These are phyloP conservation scores for Ochotona curzoniae DNA, from an alignment of 2,113 vertebrate species.

Conservation along the genomic window DNA sequence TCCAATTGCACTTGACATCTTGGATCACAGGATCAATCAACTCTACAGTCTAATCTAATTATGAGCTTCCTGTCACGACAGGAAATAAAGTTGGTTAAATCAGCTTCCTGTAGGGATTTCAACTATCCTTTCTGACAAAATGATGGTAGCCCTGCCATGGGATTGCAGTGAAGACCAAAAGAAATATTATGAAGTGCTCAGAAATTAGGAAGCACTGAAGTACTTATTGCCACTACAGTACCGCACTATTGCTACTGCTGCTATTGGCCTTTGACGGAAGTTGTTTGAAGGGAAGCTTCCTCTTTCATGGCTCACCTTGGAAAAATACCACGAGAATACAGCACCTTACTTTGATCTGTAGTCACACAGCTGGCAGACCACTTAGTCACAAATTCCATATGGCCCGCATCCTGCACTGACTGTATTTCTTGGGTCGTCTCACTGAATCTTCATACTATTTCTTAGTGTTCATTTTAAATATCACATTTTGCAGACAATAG, in stretches of 20 bases:
- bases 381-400: not conserved
- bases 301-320: not conserved
- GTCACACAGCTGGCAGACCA: not conserved
- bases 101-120: conserved; percentile 7
- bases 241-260: not conserved
- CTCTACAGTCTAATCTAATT: not conserved
- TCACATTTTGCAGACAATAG: not conserved
- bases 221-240: not conserved
- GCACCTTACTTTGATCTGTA: not conserved
- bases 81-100: not conserved
- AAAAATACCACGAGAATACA: not conserved
- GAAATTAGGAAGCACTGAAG: not conserved
- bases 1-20: not conserved
- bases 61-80: not conserved
- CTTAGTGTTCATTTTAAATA: not conserved
- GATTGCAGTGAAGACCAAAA: not conserved
- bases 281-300: not conserved
- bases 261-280: not conserved
- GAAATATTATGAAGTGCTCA: not conserved
- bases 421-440: not conserved
- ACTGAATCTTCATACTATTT: not conserved
- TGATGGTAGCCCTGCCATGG: not conserved
- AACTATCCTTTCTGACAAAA: conserved; percentile 21
- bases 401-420: not conserved
- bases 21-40: not conserved